These are phyloP conservation scores for Danio tinwini DNA, from an alignment of 2,797 vertebrate species.

Conservation along the genomic window DNA sequence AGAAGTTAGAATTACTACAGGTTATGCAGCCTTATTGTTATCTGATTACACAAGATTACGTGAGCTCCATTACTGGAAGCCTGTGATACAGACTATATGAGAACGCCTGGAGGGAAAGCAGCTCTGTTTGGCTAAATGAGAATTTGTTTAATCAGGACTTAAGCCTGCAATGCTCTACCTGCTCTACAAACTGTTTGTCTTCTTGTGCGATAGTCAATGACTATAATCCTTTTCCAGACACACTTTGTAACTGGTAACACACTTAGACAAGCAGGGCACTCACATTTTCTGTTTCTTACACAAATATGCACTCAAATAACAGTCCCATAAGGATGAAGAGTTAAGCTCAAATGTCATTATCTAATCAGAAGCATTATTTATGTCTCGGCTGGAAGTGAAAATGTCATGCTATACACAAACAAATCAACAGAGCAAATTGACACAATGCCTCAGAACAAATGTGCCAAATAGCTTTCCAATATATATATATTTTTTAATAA, in stretches of 20 bases:
- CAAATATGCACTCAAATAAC: conserved; percentile 14
- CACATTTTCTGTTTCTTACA: not conserved
- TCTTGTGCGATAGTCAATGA: conserved; percentile 37
- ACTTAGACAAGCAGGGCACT: not conserved
- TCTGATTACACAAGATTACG: too few relatives aligned
- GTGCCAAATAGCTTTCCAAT: not conserved
- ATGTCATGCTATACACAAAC: not conserved
- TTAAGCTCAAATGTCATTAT: not conserved
- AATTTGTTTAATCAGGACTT: conserved; percentile 45
- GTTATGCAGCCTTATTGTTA: not conserved
- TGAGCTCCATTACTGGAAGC: not conserved
- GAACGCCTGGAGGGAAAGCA: conserved; percentile 14
- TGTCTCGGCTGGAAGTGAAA: not conserved
- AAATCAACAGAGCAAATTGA: not conserved
- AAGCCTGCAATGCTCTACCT: conserved; percentile 32
- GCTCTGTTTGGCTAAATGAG: conserved; percentile 28
- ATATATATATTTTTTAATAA: not conserved
- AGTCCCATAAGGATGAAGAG: not conserved
- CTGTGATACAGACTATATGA: not conserved
- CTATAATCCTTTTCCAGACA: conserved; percentile 38
- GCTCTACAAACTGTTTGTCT: conserved; percentile 30
- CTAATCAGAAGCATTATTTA: conserved; percentile 1
- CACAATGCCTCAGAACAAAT: not conserved
- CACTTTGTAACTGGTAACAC: conserved; percentile 12
- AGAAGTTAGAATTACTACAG: not conserved